phyloP scores from a whole-genome alignment of 1,140 invertebrate genomes.

The Geopemphigus sp. region DNA sequence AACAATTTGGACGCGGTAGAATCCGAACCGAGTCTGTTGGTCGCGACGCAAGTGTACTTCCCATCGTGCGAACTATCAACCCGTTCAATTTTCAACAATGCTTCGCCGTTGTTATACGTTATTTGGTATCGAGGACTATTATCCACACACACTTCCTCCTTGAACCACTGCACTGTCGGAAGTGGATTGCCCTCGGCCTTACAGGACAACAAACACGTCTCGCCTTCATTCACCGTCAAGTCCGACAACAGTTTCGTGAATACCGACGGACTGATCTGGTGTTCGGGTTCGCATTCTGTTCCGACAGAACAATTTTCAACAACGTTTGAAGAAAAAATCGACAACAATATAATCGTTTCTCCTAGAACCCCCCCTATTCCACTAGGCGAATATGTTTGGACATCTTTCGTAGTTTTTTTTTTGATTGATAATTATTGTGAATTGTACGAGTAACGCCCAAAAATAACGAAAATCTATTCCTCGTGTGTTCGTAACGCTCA shows the following conservation, averaged over 20 bases:
- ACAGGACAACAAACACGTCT: slow-evolving; percentile 67
- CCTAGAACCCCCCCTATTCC: too few species aligned
- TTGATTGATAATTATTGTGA: too few species aligned
- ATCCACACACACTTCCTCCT: slow-evolving; percentile 71
- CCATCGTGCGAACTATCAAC: slow-evolving; percentile 62
- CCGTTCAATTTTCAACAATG: slow-evolving; percentile 64
- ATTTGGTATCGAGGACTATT: slow-evolving; percentile 69
- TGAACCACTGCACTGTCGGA: slow-evolving; percentile 77
- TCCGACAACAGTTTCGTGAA: slow-evolving; percentile 67
- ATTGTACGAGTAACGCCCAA: too few species aligned
- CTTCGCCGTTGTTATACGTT: slow-evolving; percentile 67
- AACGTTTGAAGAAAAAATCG: too few species aligned
- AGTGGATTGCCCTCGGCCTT: slow-evolving; percentile 71
- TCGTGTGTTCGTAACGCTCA: too few species aligned
- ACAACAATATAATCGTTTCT: too few species aligned
- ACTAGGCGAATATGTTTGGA: too few species aligned
- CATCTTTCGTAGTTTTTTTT: too few species aligned
- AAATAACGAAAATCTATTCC: too few species aligned
- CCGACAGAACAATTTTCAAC: too few species aligned
- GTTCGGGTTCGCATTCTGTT: slow-evolving; percentile 65
- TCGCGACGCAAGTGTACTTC: slow-evolving; percentile 68
- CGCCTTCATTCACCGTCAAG: slow-evolving; percentile 65
- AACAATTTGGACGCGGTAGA: slow-evolving; percentile 61
- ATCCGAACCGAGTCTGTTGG: slow-evolving; percentile 66
- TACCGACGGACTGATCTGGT: slow-evolving; percentile 64